Conservation (phyloP, 2,113 vertebrate species). For the Semnornis frantzii region DNA sequence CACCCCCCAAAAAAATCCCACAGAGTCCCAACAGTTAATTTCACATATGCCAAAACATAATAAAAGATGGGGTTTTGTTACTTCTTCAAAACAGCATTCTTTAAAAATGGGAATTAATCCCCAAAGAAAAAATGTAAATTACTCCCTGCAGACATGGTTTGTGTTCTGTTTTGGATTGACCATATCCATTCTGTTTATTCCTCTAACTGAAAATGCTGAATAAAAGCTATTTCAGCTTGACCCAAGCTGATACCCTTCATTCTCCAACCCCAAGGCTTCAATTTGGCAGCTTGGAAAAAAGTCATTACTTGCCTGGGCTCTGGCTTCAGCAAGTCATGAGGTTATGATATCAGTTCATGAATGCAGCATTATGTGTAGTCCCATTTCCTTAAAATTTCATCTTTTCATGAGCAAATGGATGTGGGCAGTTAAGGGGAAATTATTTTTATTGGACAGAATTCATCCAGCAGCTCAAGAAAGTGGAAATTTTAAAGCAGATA, state of each 20-base stretch:
- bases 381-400: constrained; percentile 17
- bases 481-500: constrained; percentile 22
- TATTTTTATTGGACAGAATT: constrained; percentile 15
- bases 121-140: background rate
- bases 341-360: constrained; percentile 24
- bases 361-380: constrained; percentile 32
- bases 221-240: constrained; percentile 37
- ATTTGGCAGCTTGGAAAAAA: constrained; percentile 14
- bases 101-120: background rate
- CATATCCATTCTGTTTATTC: constrained; percentile 36
- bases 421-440: background rate
- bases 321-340: constrained; percentile 39
- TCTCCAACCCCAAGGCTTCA: background rate
- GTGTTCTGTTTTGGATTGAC: background rate
- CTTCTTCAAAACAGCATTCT: background rate
- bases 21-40: background rate
- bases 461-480: constrained; percentile 23
- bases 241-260: background rate
- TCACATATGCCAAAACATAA: background rate
- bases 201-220: background rate
- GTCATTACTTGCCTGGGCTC: background rate
- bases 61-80: background rate
- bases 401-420: constrained; percentile 12
- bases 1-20: background rate
- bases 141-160: background rate